phyloP scores from a whole-genome alignment of 2,888 invertebrate species.

The Nycteola revayana region DNA sequence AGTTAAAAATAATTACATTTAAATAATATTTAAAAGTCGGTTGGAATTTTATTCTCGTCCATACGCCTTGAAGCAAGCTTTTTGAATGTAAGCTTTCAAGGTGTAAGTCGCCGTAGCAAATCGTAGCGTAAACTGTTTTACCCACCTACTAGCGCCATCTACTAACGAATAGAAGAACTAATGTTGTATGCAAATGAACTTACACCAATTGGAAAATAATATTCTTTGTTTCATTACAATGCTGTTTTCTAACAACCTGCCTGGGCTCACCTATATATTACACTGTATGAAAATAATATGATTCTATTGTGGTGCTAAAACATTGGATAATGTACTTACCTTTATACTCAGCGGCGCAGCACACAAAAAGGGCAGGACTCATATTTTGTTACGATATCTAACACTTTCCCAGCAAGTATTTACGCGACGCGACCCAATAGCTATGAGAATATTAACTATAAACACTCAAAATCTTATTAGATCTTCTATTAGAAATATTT shows the following conservation, averaged over 20 bases:
- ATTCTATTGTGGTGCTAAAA: no score
- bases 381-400: constrained; percentile 5
- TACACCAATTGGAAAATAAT: constrained; percentile 9
- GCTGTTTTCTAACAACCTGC: no score
- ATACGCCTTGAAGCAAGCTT: constrained; percentile 29
- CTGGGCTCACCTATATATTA: no score
- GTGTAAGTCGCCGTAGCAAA: no score
- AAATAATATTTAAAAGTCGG: background rate
- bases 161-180: constrained; percentile 41
- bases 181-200: constrained; percentile 7
- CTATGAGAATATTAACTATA: constrained; percentile 5
- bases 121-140: constrained; percentile 26
- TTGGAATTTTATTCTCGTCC: constrained; percentile 15
- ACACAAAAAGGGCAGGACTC: constrained; percentile 9
- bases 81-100: constrained; percentile 36
- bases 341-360: constrained; percentile 23
- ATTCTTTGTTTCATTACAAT: no score
- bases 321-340: constrained; percentile 21
- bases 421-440: constrained; percentile 4
- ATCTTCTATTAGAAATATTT: constrained; percentile 12
- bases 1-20: background rate
- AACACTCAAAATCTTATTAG: constrained; percentile 10
- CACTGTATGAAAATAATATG: no score
- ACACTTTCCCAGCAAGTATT: constrained; percentile 4
- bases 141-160: constrained; percentile 48